Conservation (phyloP, 2,888 invertebrate species). For the Nomada ruficornis region DNA sequence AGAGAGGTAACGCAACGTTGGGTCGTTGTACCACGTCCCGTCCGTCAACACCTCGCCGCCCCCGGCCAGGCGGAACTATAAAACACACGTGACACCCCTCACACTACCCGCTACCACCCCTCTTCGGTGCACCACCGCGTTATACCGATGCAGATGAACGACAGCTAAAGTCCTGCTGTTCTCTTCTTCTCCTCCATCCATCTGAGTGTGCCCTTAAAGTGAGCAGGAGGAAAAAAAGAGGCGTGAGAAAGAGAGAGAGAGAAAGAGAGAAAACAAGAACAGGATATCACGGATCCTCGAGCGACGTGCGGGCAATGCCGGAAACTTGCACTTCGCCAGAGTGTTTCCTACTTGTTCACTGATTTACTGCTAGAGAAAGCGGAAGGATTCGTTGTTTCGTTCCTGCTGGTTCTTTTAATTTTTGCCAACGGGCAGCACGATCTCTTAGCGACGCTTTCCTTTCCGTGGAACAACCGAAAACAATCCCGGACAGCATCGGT, state of each 20-base stretch:
- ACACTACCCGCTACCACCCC: conserved; percentile 65
- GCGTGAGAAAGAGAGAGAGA: not conserved
- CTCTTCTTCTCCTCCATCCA: conserved; percentile 36
- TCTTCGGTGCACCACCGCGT: conserved; percentile 71
- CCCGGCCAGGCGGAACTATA: conserved; percentile 80
- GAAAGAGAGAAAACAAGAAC: not conserved
- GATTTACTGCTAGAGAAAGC: conserved; percentile 33
- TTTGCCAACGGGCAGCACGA: conserved; percentile 20
- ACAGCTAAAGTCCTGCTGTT: conserved; percentile 51
- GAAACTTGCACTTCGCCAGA: conserved; percentile 39
- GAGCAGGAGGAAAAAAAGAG: not conserved
- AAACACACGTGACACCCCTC: conserved; percentile 82
- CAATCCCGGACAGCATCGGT: conserved; percentile 10
- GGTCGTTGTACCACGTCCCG: conserved; percentile 81
- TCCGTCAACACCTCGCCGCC: conserved; percentile 82
- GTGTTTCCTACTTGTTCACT: conserved; percentile 34
- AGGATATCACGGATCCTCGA: conserved; percentile 45
- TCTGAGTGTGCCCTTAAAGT: conserved; percentile 18
- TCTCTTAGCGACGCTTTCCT: conserved; percentile 30
- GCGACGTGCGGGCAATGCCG: conserved; percentile 32
- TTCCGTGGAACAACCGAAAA: conserved; percentile 15
- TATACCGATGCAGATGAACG: conserved; percentile 65
- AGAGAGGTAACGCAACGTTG: conserved; percentile 72
- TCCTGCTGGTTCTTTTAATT: conserved; percentile 35
- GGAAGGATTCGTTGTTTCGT: conserved; percentile 28